Evolutionary conservation across 2,888 invertebrate genomes (phyloP).

Genomic region (Meandrusa payeni): DNA sequence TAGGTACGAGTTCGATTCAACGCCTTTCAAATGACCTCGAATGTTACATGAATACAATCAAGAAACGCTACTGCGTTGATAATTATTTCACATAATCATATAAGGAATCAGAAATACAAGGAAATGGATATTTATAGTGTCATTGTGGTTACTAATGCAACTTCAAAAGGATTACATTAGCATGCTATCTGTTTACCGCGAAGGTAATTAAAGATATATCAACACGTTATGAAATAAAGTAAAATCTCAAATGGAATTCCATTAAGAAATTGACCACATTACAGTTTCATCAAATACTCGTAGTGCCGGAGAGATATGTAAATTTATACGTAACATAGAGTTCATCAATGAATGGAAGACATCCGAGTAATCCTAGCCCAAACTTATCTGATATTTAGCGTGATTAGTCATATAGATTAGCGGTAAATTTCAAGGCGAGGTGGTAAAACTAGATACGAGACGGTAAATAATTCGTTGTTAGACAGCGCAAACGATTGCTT

Average conservation of each 20-base stretch:
- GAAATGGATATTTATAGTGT: slow-evolving; percentile 18
- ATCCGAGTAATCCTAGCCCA: too few species aligned
- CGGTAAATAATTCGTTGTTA: slow-evolving; percentile 22
- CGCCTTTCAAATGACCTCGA: slow-evolving; percentile 24
- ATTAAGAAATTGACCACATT: too few species aligned
- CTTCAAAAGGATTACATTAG: slow-evolving; percentile 13
- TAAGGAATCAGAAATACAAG: slow-evolving; percentile 17
- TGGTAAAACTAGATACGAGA: slow-evolving; percentile 24
- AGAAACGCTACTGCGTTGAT: slow-evolving; percentile 12
- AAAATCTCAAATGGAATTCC: too few species aligned
- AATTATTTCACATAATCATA: slow-evolving; percentile 15
- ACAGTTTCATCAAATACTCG: too few species aligned
- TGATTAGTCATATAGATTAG: not conserved
- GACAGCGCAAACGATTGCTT: slow-evolving; percentile 38
- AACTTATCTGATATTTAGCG: slow-evolving; percentile 1
- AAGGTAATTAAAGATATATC: too few species aligned
- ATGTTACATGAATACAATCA: slow-evolving; percentile 21
- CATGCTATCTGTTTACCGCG: too few species aligned
- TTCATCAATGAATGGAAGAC: too few species aligned
- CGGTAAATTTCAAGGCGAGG: slow-evolving; percentile 6
- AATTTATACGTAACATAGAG: too few species aligned
- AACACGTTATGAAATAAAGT: too few species aligned
- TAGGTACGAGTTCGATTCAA: slow-evolving; percentile 11
- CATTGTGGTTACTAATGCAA: slow-evolving; percentile 8
- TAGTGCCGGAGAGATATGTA: too few species aligned